phyloP scores from a whole-genome alignment of 2,888 invertebrate species.

The Anthophora plumipes region DNA sequence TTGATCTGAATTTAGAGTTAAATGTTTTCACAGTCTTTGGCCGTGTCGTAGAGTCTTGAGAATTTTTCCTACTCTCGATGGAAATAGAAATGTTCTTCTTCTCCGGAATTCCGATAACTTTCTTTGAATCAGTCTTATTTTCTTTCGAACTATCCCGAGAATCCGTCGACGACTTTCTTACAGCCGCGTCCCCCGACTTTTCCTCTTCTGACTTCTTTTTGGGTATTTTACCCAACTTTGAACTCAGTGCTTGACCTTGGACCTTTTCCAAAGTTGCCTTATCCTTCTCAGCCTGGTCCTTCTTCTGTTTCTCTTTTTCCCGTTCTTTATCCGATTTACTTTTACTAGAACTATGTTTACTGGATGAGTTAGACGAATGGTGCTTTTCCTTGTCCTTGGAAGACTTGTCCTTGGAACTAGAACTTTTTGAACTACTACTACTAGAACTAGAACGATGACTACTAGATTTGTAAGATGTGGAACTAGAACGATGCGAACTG shows the following conservation, averaged over 20 bases:
- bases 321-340: conserved; percentile 82
- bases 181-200: conserved; percentile 75
- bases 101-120: conserved; percentile 82
- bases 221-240: conserved; percentile 91
- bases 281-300: conserved; percentile 88
- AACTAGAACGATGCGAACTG: conserved; percentile 77
- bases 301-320: conserved; percentile 85
- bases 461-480: conserved; percentile 75
- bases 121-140: conserved; percentile 80
- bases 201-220: conserved; percentile 87
- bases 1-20: conserved; percentile 95
- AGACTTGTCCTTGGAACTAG: conserved; percentile 80
- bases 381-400: conserved; percentile 80
- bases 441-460: conserved; percentile 76
- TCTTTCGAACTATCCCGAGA: conserved; percentile 82
- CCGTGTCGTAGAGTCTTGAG: conserved; percentile 88
- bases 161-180: conserved; percentile 78
- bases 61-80: conserved; percentile 90
- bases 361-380: conserved; percentile 73
- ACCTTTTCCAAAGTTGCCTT: conserved; percentile 89
- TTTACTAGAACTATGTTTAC: conserved; percentile 74
- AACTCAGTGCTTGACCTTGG: conserved; percentile 88
- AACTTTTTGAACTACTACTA: conserved; percentile 76
- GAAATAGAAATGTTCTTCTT: conserved; percentile 92
- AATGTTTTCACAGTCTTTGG: conserved; percentile 97